Evolutionary conservation across 2,113 vertebrate species (phyloP), one percentile per base, ranked within the genome.

Genomic region (Garra rufa): DNA sequence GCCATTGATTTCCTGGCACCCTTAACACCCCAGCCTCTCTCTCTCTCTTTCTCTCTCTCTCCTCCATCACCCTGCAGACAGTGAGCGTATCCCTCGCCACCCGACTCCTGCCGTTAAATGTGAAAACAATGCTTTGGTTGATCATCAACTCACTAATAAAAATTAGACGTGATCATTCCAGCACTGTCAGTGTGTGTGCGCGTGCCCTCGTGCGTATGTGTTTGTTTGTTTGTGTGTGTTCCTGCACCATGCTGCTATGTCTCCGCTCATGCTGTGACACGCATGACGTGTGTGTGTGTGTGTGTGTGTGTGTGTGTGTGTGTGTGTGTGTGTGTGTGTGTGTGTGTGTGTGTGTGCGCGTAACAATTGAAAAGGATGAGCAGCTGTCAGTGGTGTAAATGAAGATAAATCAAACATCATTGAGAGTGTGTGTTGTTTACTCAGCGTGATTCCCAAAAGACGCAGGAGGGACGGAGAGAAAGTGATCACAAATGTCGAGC

Each of bases 1-100:
- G 44, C 88, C 92, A 95, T 94, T 90, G 93, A 94, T 94, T 87
- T 79, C 9, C 80, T 84, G 48, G 85, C 83, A 82, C 81, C 75
- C 24, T 10, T 71, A 34, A 13, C 73, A 48, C 83, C 85, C 83
- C 26, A 24, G n/a, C 11, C 82, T 44, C 48, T 15, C 26, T 46
- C 38, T 44, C 30, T 52, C 82, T 10, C 59, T 46, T 77, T 61
- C 41, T 70, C 50, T 65, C 26, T n/a, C 43, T 34, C 69, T 73
- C 55, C 76, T 9, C 28, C 41, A 69, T 84, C 87, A 41, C 63
- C 26, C 79, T 1, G 26, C 26, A 34, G 61, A 79, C 55, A 34
- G 17, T 14, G 65, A 82, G 38, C 21, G 9, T n/a, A 46, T 21
- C 15, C 24, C 44, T 46, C 3, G 5, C 75, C 70, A 75, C 21